Conservation (phyloP, 2,888 invertebrate genomes). For the Erannis defoliaria region DNA sequence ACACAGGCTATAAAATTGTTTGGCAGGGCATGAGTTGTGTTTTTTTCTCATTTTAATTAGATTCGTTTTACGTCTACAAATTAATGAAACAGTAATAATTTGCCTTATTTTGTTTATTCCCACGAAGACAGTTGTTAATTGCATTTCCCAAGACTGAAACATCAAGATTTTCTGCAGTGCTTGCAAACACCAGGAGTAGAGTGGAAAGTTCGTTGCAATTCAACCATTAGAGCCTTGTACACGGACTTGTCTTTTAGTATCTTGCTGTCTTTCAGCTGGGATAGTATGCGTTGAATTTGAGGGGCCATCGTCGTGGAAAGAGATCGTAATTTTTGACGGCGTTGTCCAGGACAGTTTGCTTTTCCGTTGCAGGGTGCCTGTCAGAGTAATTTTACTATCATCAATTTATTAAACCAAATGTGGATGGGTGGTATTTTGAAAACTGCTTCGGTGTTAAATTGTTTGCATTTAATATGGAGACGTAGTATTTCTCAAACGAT, state of each 20-base stretch:
- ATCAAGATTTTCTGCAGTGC: slow-evolving; percentile 47
- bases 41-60: too few relatives aligned
- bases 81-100: background rate
- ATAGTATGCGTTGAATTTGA: slow-evolving; percentile 58
- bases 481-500: slow-evolving; percentile 61
- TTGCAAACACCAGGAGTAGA: slow-evolving; percentile 51
- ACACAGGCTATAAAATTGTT: too few relatives aligned
- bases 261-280: slow-evolving; percentile 57
- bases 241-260: slow-evolving; percentile 54
- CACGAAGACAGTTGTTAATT: background rate
- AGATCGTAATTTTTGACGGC: slow-evolving; percentile 10
- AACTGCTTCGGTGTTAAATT: background rate
- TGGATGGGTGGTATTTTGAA: background rate
- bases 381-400: slow-evolving; percentile 34
- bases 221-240: slow-evolving; percentile 52
- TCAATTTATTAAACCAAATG: slow-evolving; percentile 5
- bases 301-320: slow-evolving; percentile 54
- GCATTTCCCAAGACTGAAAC: background rate
- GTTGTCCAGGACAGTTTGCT: slow-evolving; percentile 7
- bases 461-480: slow-evolving; percentile 63
- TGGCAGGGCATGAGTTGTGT: too few relatives aligned
- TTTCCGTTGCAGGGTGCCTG: slow-evolving; percentile 50
- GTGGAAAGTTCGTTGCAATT: slow-evolving; percentile 61
- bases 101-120: background rate
- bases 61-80: too few relatives aligned